A percentile compares a stretch with the other conserved stretches of the same genome.
phyloP scores from a whole-genome alignment of 1,140 invertebrate genomes.

The Antheraea mylitta region DNA sequence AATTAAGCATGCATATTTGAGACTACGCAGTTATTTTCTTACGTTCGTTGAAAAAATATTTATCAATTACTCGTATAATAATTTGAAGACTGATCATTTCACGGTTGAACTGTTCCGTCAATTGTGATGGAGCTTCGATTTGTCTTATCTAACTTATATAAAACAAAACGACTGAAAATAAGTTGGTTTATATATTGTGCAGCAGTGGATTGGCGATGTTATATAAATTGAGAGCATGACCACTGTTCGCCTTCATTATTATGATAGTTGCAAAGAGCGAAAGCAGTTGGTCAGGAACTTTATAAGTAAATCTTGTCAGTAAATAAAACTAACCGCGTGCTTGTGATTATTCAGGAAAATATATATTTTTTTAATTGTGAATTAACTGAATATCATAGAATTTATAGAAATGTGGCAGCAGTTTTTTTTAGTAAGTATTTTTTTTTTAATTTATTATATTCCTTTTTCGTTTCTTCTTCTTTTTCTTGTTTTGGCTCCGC shows the following conservation, averaged over 20 bases:
- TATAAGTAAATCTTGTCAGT: constrained; percentile 21
- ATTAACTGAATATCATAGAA: constrained; percentile 10
- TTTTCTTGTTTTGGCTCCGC: too few relatives aligned
- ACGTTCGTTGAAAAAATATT: constrained; percentile 22
- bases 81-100: constrained; percentile 39
- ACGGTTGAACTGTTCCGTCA: constrained; percentile 43
- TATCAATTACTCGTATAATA: constrained; percentile 21
- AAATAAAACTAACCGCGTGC: constrained; percentile 22
- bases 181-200: constrained; percentile 47
- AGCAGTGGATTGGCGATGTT: constrained; percentile 48
- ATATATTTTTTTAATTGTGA: constrained; percentile 18
- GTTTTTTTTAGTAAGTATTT: constrained; percentile 31
- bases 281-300: constrained; percentile 34
- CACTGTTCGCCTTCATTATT: constrained; percentile 51
- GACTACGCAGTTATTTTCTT: constrained; percentile 14
- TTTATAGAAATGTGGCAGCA: constrained; percentile 28
- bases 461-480: too few relatives aligned
- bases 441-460: too few relatives aligned
- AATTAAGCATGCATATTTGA: constrained; percentile 8
- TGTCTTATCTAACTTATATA: constrained; percentile 57
- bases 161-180: constrained; percentile 51
- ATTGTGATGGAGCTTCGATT: constrained; percentile 42
- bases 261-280: constrained; percentile 37
- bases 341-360: constrained; percentile 11
- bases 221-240: constrained; percentile 58